Evolutionary conservation across 2,888 invertebrate genomes (phyloP).

Genomic region (Drymonia ruficornis): DNA sequence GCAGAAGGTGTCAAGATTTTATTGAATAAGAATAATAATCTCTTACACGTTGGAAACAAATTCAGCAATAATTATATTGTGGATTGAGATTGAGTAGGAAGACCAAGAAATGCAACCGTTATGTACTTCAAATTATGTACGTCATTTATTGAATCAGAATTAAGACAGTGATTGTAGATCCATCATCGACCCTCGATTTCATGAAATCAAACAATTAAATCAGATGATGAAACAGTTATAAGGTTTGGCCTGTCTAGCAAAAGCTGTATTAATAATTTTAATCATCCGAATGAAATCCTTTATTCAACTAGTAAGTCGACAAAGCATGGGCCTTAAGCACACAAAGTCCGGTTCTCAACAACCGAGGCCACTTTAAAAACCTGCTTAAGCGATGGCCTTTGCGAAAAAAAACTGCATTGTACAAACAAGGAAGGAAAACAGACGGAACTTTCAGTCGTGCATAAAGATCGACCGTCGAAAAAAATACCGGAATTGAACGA

Average conservation of each 20-base stretch:
- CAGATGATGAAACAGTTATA: too few relatives aligned
- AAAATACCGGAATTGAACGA: constrained; percentile 63
- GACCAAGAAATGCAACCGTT: neutral
- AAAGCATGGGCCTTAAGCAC: neutral
- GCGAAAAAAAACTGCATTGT: constrained; percentile 47
- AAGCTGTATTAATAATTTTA: too few relatives aligned
- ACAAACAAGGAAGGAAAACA: constrained; percentile 69
- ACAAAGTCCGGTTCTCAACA: neutral
- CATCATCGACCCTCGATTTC: too few relatives aligned
- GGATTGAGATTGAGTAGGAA: neutral
- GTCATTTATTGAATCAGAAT: too few relatives aligned
- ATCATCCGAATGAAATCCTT: neutral
- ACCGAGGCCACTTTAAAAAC: constrained; percentile 28
- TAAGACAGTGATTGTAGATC: too few relatives aligned
- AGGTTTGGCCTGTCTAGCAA: too few relatives aligned
- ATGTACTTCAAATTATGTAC: too few relatives aligned
- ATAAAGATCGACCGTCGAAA: constrained; percentile 57
- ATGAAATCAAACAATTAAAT: too few relatives aligned
- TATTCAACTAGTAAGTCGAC: neutral
- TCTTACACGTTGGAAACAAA: neutral
- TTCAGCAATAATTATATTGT: neutral
- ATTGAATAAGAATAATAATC: neutral
- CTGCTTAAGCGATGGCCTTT: constrained; percentile 40
- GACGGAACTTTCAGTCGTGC: constrained; percentile 65
- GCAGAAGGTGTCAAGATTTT: constrained; percentile 6